Evolutionary conservation across 2,797 vertebrate genomes (phyloP), one percentile per base, ranked within the genome.

Genomic region (Channallabes apus): DNA sequence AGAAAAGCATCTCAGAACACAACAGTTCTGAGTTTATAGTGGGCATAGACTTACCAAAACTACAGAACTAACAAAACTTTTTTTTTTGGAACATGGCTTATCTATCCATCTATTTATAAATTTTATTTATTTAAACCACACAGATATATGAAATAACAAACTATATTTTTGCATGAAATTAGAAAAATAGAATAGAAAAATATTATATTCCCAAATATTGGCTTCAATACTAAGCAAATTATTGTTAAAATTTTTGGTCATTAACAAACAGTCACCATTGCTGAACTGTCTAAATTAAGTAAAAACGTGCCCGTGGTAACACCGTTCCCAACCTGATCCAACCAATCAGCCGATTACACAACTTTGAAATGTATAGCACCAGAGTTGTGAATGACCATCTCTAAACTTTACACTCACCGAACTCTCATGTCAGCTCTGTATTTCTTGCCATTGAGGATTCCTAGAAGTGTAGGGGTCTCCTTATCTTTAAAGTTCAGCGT

Each of bases 401-500:
- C 27, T 54, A 58, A 38, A 61, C n/a, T 15, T 0, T 0, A 17
- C 18, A 85, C 90, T 96, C 93, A 98, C 98, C 97, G 97, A 85
- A 99, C 93, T 77, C 95, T 96, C 97, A 99, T 92, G 93, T 99
- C 98, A 0, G 98, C 98, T 94, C 95, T 96, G 62, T 99, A 99
- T 91, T 97, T 96, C 93, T 98, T 98, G 87, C 98, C 98, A 0
- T 96, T 97, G 87, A 99, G 94, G 83, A 99, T 98, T 84, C 97
- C 97, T 92, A 99, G 93, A 89, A 99, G 93, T 2, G 98, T 98
- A 0, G 98, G 98, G 87, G 96, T 99, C 91, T 99, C 97, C 90
- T 98, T 97, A 90, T 96, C 96, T 94, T 97, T 96, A 95, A 99
- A 99, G 93, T 99, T 99, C 84, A 99, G 94, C 7, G 98, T 99